Conservation (phyloP, 1,140 invertebrate genomes). For the Phymorhynchus buccinoides region DNA sequence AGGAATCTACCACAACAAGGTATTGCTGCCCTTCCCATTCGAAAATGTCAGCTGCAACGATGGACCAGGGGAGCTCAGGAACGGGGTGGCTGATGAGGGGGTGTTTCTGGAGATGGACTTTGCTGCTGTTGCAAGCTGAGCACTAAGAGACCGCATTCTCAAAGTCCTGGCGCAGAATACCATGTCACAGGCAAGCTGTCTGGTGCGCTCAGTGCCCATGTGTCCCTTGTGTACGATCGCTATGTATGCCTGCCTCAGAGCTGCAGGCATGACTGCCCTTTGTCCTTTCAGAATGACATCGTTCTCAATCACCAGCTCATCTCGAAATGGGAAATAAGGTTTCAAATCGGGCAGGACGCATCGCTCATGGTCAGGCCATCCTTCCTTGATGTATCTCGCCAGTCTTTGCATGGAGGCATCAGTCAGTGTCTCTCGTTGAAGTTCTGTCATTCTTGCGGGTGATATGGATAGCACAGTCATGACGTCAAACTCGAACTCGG, state of each 20-base stretch:
- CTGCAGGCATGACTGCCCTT: neutral
- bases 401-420: neutral
- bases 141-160: neutral
- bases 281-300: constrained; percentile 5
- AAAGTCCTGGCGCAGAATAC: neutral
- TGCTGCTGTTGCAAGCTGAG: neutral
- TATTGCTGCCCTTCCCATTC: neutral
- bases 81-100: neutral
- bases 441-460: too few species aligned
- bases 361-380: neutral
- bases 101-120: neutral
- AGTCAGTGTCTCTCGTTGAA: neutral
- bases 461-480: too few species aligned
- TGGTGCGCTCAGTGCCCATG: neutral
- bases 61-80: constrained; percentile 28
- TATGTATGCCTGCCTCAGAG: neutral
- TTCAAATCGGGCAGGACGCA: neutral
- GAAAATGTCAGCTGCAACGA: neutral
- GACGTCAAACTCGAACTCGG: neutral
- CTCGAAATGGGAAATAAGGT: neutral
- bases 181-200: neutral
- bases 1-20: constrained; percentile 12
- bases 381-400: neutral
- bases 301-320: neutral
- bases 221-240: neutral